phyloP scores from a whole-genome alignment of 1,140 invertebrate species.

The Megalopta genalis region DNA sequence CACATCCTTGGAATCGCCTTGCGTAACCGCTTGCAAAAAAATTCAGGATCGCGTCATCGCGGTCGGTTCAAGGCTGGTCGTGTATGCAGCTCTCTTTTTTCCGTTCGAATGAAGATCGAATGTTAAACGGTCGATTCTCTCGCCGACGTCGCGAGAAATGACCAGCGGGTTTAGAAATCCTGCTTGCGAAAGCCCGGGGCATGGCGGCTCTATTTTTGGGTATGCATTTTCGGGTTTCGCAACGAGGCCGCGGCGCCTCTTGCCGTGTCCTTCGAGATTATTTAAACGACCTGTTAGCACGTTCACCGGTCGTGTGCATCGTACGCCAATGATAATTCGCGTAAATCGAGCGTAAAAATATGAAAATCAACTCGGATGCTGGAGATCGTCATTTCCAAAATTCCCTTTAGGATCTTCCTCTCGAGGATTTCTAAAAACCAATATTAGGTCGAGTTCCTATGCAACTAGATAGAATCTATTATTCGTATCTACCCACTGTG shows the following conservation, averaged over 20 bases:
- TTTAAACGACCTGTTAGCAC: neutral
- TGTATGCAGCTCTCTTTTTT: neutral
- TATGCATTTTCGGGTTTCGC: neutral
- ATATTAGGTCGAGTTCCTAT: no score
- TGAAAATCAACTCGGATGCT: no score
- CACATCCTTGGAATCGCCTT: neutral
- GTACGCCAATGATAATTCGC: no score
- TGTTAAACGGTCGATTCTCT: neutral
- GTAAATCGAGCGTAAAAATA: no score
- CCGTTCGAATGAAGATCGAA: neutral
- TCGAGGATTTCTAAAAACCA: no score
- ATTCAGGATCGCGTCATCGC: neutral
- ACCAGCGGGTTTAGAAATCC: neutral
- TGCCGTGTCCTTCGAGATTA: neutral
- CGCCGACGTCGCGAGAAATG: neutral
- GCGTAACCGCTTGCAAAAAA: neutral
- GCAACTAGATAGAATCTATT: no score
- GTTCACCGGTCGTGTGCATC: no score
- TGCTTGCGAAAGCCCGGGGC: neutral
- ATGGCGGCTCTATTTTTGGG: neutral
- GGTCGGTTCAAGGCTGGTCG: conserved; percentile 2
- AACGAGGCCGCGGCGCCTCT: neutral
- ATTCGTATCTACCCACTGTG: no score
- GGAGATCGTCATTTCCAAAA: no score
- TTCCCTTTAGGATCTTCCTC: no score